These are phyloP conservation scores for Euleptes europaea DNA, from an alignment of 2,113 vertebrate genomes.

Conservation along the genomic window DNA sequence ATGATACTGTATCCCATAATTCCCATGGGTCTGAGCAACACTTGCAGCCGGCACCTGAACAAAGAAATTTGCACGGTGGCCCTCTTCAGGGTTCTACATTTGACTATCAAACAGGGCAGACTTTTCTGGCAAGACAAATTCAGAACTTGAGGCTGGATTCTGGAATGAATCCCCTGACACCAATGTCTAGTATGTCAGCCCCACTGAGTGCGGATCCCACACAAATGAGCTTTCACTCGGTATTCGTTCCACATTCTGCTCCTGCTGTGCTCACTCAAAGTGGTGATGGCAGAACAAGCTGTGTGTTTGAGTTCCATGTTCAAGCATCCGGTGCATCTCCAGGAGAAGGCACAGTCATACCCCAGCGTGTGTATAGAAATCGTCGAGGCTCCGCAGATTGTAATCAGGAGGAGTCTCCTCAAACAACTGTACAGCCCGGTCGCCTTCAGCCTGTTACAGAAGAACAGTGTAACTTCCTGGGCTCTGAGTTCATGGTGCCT, in stretches of 20 bases:
- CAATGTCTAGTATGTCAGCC: constrained; percentile 73
- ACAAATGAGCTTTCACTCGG: constrained; percentile 80
- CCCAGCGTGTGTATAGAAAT: constrained; percentile 81
- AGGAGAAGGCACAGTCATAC: constrained; percentile 79
- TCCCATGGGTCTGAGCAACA: constrained; percentile 62
- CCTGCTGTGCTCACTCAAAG: constrained; percentile 86
- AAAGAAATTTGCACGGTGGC: constrained; percentile 71
- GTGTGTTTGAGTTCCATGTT: constrained; percentile 91
- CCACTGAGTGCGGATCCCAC: constrained; percentile 76
- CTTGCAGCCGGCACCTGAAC: constrained; percentile 74
- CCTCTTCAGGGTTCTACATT: constrained; percentile 81
- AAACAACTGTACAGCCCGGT: constrained; percentile 68
- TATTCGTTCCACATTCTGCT: constrained; percentile 88
- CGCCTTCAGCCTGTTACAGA: constrained; percentile 95
- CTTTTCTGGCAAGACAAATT: constrained; percentile 80
- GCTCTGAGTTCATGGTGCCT: constrained; percentile 82
- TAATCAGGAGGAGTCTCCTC: constrained; percentile 82
- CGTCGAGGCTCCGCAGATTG: constrained; percentile 87
- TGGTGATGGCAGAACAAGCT: constrained; percentile 76
- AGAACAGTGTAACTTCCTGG: constrained; percentile 81
- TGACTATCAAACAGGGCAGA: constrained; percentile 82
- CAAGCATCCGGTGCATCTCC: constrained; percentile 75
- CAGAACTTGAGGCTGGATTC: constrained; percentile 82
- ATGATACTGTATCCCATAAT: constrained; percentile 71
- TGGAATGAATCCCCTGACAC: constrained; percentile 73